phyloP scores from a whole-genome alignment of 2,888 invertebrate species.

The Erebia palarica region DNA sequence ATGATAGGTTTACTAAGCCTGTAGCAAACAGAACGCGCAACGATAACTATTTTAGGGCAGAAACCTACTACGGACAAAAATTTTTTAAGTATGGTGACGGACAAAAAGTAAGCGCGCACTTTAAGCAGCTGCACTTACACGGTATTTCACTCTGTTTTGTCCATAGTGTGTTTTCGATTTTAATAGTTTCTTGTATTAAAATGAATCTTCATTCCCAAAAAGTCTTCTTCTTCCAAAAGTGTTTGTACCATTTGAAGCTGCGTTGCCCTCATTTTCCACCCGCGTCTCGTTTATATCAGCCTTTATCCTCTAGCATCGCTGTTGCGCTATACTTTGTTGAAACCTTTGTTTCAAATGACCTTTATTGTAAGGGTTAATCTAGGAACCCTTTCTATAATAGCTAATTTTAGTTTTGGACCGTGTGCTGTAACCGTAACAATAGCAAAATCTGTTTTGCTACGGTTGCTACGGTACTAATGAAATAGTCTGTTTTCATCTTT shows the following conservation, averaged over 20 bases:
- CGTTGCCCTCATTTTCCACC: too few relatives aligned
- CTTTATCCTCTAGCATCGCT: not conserved
- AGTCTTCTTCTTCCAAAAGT: too few relatives aligned
- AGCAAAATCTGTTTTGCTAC: not conserved
- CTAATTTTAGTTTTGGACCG: not conserved
- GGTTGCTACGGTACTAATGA: not conserved
- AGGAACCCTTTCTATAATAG: not conserved
- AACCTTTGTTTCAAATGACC: constrained; percentile 5
- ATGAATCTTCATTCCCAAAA: too few relatives aligned
- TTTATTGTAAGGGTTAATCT: constrained; percentile 1
- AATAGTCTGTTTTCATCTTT: too few relatives aligned
- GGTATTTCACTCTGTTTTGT: too few relatives aligned
- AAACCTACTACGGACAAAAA: too few relatives aligned
- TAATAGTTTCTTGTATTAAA: too few relatives aligned
- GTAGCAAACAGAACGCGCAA: not conserved
- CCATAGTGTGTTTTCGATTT: too few relatives aligned
- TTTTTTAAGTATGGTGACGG: too few relatives aligned
- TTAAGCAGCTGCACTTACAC: too few relatives aligned
- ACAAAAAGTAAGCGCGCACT: too few relatives aligned
- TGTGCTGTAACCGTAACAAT: not conserved
- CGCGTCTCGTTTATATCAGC: not conserved
- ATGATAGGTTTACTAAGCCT: not conserved
- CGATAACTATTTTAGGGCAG: not conserved
- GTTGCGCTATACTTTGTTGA: not conserved
- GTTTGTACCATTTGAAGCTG: too few relatives aligned